Conservation (phyloP, 2,797 vertebrate species). For the Amazona finschi region DNA sequence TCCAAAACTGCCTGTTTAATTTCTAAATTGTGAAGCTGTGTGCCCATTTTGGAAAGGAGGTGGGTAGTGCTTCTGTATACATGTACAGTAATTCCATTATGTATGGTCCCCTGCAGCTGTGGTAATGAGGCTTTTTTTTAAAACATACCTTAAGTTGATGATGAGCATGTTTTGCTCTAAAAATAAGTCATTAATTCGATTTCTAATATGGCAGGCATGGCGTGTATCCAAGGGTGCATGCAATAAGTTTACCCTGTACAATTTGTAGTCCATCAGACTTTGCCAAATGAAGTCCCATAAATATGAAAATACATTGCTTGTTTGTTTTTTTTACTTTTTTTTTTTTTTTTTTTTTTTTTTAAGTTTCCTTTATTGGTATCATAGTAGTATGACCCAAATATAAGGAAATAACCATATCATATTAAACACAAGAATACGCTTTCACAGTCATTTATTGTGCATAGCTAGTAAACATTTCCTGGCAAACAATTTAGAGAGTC, state of each 20-base stretch:
- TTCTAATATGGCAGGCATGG: conserved; percentile 33
- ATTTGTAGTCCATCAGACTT: conserved; percentile 51
- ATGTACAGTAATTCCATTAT: neutral
- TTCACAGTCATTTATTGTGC: conserved; percentile 67
- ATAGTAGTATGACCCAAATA: conserved; percentile 53
- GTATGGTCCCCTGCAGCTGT: neutral
- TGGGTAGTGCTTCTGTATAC: neutral
- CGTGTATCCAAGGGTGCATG: neutral
- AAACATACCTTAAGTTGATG: conserved; percentile 38
- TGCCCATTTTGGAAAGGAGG: neutral
- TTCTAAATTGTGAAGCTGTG: neutral
- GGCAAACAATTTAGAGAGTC: conserved; percentile 72
- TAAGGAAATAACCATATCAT: conserved; percentile 41
- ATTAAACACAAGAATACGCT: conserved; percentile 60
- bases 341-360: neutral
- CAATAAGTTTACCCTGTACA: conserved; percentile 14
- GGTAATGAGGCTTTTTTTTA: conserved; percentile 25
- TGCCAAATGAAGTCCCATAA: conserved; percentile 47
- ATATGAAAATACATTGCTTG: conserved; percentile 17
- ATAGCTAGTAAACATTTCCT: conserved; percentile 73
- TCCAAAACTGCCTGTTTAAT: neutral
- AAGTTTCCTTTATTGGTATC: conserved; percentile 58
- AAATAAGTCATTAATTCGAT: conserved; percentile 47
- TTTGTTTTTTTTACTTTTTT: conserved; percentile 23
- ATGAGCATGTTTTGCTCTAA: conserved; percentile 57